Evolutionary conservation across 2,888 invertebrate species (phyloP).

Genomic region (Tenthredo amoena): DNA sequence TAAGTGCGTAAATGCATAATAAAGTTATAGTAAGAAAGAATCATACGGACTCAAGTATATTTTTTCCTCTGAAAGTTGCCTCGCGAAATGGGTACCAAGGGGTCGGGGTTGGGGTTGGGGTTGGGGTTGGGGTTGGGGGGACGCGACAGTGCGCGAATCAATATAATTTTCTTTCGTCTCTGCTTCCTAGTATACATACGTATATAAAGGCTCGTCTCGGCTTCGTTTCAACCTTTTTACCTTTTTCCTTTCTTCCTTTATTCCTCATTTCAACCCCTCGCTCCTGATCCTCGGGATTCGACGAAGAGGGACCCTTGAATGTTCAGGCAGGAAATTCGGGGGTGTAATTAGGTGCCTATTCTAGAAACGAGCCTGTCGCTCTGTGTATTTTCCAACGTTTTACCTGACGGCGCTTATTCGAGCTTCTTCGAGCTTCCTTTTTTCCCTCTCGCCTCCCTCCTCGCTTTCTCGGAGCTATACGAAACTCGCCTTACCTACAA

Average conservation of each 20-base stretch:
- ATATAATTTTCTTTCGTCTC: slow-evolving; percentile 30
- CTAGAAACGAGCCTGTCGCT: slow-evolving; percentile 42
- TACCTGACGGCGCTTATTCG: slow-evolving; percentile 31
- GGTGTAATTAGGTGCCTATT: slow-evolving; percentile 45
- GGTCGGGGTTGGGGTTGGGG: background rate
- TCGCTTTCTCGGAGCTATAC: background rate
- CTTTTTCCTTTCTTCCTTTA: slow-evolving; percentile 65
- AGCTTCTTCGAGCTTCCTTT: background rate
- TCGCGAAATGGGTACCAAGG: background rate
- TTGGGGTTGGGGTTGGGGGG: background rate
- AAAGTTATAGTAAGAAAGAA: slow-evolving; percentile 66
- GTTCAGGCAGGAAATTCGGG: slow-evolving; percentile 21
- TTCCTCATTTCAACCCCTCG: slow-evolving; percentile 31
- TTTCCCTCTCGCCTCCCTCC: background rate
- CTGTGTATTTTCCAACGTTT: slow-evolving; percentile 35
- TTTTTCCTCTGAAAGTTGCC: background rate
- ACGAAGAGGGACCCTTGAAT: slow-evolving; percentile 32
- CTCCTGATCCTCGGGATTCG: background rate
- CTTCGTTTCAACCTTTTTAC: slow-evolving; percentile 11
- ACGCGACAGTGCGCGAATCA: slow-evolving; percentile 6
- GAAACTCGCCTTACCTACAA: background rate
- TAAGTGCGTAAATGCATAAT: slow-evolving; percentile 78
- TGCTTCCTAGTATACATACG: slow-evolving; percentile 13
- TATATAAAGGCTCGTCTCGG: slow-evolving; percentile 1
- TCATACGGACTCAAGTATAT: background rate